Evolutionary conservation across 2,888 invertebrate genomes (phyloP), one percentile per base, ranked within the genome.

Genomic region (Melitaea athalia): DNA sequence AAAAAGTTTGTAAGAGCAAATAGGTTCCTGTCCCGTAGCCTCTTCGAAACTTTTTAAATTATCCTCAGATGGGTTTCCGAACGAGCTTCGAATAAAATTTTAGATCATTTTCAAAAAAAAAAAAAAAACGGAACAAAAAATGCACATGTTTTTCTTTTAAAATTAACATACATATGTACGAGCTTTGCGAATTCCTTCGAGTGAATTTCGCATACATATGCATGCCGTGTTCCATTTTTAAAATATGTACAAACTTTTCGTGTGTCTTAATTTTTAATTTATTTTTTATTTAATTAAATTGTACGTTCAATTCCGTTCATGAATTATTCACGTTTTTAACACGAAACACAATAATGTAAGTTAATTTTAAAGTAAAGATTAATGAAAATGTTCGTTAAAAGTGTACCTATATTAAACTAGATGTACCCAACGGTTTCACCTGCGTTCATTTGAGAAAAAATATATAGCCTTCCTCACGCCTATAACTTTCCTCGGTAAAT

Each of bases 1-100:
- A 47, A 45, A 70, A 72, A 72, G 60, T 72, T 70, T 42, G 60
- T 47, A 67, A 72, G 67, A 66, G 70, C 65, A 70, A 67, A 73
- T 72, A 74, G 57, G 65, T 60, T 43, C 33, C 53, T 61, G 62
- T 62, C 71, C 61, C 52, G 68, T 63, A 59, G 69, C 64, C 67
- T 55, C 69, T 70, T 72, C 24, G 49, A 24, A 70, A 70, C 61
- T 68, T 68, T 31, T 47, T 38, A 62, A 72, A 64, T 64, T 69
- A 61, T 59, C 64, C 62, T 67, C 64, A 49, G 63, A 60, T 49
- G 53, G 60, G 53, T 61, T 63, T 52, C 63, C 53, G 63, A 70
- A 70, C 63, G 63, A 15, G 63, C 43, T 17, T 42, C 67, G 42
- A 67, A 67, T 24, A 8, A 52, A 60, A 31, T 43, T 67, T 62